A percentile compares a stretch with the other conserved stretches of the same genome.
phyloP scores from a whole-genome alignment of 2,888 invertebrate species.

The Drosophila fulvimacula region DNA sequence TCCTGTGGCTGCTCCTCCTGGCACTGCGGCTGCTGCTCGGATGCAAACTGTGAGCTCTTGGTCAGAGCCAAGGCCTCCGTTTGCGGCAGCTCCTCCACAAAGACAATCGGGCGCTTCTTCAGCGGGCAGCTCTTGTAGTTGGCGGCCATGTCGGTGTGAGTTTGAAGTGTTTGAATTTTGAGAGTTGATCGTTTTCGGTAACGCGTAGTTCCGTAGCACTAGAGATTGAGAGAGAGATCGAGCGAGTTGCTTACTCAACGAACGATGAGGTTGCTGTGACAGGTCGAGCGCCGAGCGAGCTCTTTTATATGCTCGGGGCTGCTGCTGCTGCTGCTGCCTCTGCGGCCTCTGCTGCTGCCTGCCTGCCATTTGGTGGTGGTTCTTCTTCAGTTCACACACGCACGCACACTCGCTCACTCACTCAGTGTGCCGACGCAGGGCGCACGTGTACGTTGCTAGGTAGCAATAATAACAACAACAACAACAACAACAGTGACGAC shows the following conservation, averaged over 20 bases:
- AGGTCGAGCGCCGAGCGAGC: constrained; percentile 77
- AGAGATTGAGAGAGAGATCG: constrained; percentile 35
- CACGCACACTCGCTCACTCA: constrained; percentile 23
- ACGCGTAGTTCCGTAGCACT: constrained; percentile 49
- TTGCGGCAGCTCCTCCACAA: constrained; percentile 86
- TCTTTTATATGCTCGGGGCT: constrained; percentile 77
- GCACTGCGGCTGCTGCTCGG: constrained; percentile 5
- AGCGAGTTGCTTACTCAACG: constrained; percentile 76
- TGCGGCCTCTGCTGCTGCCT: constrained; percentile 26
- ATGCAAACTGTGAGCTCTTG: constrained; percentile 51
- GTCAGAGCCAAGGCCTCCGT: constrained; percentile 73
- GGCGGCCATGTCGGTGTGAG: constrained; percentile 59
- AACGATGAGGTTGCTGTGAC: constrained; percentile 82
- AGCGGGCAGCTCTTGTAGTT: constrained; percentile 96
- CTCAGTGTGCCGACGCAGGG: constrained; percentile 31
- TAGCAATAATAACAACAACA: constrained; percentile 50
- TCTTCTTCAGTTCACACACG: constrained; percentile 64
- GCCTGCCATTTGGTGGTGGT: constrained; percentile 68
- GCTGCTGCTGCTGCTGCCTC: constrained; percentile 40
- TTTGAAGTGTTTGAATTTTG: constrained; percentile 6
- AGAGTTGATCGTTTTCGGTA: constrained; percentile 16
- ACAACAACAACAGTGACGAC: constrained; percentile 37
- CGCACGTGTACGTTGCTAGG: constrained; percentile 67
- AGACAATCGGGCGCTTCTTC: constrained; percentile 94
- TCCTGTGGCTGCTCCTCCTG: constrained; percentile 81